A percentile compares a stretch with the other conserved stretches of the same genome.
phyloP scores from a whole-genome alignment of 2,113 vertebrate species.

The Chroicocephalus ridibundus region DNA sequence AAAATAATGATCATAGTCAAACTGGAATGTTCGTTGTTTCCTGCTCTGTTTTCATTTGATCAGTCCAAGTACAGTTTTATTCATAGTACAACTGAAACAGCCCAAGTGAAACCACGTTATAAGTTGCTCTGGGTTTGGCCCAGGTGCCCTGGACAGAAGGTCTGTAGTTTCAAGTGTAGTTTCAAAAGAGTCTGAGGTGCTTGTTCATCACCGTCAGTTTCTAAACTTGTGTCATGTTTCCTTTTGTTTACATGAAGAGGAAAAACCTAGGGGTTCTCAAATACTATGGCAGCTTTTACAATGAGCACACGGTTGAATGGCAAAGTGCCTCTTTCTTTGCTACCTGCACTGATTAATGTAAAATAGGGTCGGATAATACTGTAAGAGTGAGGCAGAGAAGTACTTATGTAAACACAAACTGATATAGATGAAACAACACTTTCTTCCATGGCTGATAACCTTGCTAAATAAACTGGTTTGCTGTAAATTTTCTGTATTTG shows the following conservation, averaged over 20 bases:
- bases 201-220: slow-evolving; percentile 12
- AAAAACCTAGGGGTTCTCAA: not conserved
- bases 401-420: not conserved
- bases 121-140: slow-evolving; percentile 14
- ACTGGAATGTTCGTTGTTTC: slow-evolving; percentile 10
- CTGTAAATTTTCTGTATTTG: not conserved
- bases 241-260: slow-evolving; percentile 1
- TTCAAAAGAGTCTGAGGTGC: slow-evolving; percentile 29
- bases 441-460: not conserved
- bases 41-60: slow-evolving; percentile 12
- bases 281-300: not conserved
- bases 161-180: slow-evolving; percentile 30
- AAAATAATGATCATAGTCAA: not conserved
- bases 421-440: not conserved
- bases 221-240: slow-evolving; percentile 16
- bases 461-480: not conserved
- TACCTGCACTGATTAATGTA: slow-evolving; percentile 6
- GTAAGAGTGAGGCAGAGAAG: not conserved
- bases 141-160: not conserved
- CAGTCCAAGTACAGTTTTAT: slow-evolving; percentile 9
- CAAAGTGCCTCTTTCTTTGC: not conserved
- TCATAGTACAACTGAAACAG: not conserved
- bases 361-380: not conserved
- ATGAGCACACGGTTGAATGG: not conserved
- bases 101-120: slow-evolving; percentile 20